phyloP scores from a whole-genome alignment of 2,888 invertebrate species.

The Watsonalla binaria region DNA sequence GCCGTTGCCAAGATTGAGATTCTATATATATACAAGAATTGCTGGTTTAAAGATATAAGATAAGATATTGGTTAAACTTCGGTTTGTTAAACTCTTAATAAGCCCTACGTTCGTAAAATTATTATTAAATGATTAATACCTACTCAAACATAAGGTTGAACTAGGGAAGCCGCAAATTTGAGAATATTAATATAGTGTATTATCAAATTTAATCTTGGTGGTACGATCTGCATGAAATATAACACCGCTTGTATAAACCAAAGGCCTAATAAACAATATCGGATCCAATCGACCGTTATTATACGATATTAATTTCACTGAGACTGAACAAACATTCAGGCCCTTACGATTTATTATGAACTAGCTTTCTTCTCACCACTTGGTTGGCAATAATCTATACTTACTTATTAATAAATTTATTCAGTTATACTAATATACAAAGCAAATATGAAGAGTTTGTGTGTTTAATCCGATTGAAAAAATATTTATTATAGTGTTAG shows the following conservation, averaged over 20 bases:
- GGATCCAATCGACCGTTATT: conserved; percentile 41
- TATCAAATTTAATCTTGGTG: conserved; percentile 38
- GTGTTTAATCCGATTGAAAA: too few relatives aligned
- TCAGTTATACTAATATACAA: too few relatives aligned
- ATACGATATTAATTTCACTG: conserved; percentile 49
- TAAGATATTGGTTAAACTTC: too few relatives aligned
- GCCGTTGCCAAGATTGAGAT: too few relatives aligned
- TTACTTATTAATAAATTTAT: too few relatives aligned
- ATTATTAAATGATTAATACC: background rate
- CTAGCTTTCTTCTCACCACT: background rate
- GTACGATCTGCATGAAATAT: conserved; percentile 46
- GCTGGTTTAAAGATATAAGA: too few relatives aligned
- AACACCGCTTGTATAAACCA: conserved; percentile 48
- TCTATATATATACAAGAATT: too few relatives aligned
- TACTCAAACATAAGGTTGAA: background rate
- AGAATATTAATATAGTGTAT: conserved; percentile 41
- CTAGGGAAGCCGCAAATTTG: conserved; percentile 13
- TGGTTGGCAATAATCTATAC: too few relatives aligned
- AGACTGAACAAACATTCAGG: conserved; percentile 9
- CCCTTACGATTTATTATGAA: conserved; percentile 1
- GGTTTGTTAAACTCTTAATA: too few relatives aligned
- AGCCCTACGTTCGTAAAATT: too few relatives aligned
- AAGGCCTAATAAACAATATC: conserved; percentile 51
- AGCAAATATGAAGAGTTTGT: too few relatives aligned
- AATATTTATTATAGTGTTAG: too few relatives aligned